phyloP scores from a whole-genome alignment of 2,797 vertebrate genomes.

The Netta rufina region DNA sequence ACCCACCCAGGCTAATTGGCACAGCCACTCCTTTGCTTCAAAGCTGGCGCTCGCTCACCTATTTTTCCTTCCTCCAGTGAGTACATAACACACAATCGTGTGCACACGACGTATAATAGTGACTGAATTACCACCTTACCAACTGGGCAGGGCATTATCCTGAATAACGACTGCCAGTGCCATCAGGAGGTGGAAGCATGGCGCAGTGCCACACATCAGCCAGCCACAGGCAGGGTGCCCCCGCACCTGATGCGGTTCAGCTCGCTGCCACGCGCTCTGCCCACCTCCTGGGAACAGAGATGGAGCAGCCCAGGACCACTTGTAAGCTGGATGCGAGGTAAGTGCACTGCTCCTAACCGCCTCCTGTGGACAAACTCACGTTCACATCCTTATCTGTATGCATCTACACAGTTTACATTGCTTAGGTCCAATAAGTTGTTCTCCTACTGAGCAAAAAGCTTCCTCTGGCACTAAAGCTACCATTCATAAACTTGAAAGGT shows the following conservation, averaged over 20 bases:
- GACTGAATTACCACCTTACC: constrained; percentile 12
- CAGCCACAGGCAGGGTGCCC: not conserved
- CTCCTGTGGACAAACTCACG: not conserved
- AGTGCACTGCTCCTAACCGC: not conserved
- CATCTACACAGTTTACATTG: not conserved
- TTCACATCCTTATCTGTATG: not conserved
- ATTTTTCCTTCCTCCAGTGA: constrained; percentile 7
- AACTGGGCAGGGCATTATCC: not conserved
- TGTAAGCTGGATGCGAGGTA: too few species aligned
- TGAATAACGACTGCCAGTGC: not conserved
- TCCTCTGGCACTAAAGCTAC: not conserved
- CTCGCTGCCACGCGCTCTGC: rapidly evolving
- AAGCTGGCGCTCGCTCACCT: constrained; percentile 26
- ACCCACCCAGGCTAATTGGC: constrained; percentile 34
- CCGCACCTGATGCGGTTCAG: not conserved
- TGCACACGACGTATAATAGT: not conserved
- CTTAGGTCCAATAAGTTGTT: not conserved
- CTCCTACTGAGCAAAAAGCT: rapidly evolving
- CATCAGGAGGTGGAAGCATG: rapidly evolving
- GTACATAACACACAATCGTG: not conserved
- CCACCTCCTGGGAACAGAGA: not conserved
- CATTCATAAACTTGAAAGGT: not conserved
- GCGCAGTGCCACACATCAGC: not conserved
- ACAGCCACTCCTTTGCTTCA: constrained; percentile 44
- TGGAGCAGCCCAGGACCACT: not conserved